phyloP scores from a whole-genome alignment of 2,888 invertebrate genomes.

The Hartigia nigra region DNA sequence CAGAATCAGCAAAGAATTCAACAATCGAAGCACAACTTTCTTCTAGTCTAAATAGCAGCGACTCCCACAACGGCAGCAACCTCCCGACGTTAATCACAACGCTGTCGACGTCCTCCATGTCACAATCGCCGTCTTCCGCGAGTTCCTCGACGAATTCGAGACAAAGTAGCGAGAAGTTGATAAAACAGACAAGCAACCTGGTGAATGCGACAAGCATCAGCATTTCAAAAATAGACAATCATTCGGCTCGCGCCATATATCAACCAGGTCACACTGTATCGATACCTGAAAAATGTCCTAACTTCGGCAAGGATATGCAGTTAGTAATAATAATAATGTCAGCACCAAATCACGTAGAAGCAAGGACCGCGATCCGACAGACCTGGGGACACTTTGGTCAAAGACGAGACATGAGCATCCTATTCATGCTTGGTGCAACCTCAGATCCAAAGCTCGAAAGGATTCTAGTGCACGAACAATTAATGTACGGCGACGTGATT shows the following conservation, averaged over 20 bases:
- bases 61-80: slow-evolving; percentile 29
- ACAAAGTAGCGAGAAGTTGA: slow-evolving; percentile 18
- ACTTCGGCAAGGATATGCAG: slow-evolving; percentile 59
- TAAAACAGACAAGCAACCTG: slow-evolving; percentile 1
- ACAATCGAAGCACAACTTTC: slow-evolving; percentile 31
- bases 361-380: slow-evolving; percentile 76
- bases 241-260: slow-evolving; percentile 56
- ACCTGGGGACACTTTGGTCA: slow-evolving; percentile 84
- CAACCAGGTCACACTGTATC: slow-evolving; percentile 53
- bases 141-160: slow-evolving; percentile 31
- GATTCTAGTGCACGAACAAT: slow-evolving; percentile 68
- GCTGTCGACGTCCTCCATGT: slow-evolving; percentile 29
- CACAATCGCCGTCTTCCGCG: slow-evolving; percentile 38
- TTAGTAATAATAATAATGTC: slow-evolving; percentile 75
- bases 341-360: slow-evolving; percentile 74
- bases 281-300: slow-evolving; percentile 54
- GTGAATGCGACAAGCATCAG: background rate
- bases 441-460: slow-evolving; percentile 58
- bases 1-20: slow-evolving; percentile 33
- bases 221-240: slow-evolving; percentile 64
- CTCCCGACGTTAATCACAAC: slow-evolving; percentile 29
- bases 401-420: slow-evolving; percentile 69
- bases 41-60: background rate
- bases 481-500: slow-evolving; percentile 74
- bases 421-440: slow-evolving; percentile 77